These are phyloP conservation scores for Corythornis vintsioides DNA, from an alignment of 2,113 vertebrate species.

Conservation along the genomic window DNA sequence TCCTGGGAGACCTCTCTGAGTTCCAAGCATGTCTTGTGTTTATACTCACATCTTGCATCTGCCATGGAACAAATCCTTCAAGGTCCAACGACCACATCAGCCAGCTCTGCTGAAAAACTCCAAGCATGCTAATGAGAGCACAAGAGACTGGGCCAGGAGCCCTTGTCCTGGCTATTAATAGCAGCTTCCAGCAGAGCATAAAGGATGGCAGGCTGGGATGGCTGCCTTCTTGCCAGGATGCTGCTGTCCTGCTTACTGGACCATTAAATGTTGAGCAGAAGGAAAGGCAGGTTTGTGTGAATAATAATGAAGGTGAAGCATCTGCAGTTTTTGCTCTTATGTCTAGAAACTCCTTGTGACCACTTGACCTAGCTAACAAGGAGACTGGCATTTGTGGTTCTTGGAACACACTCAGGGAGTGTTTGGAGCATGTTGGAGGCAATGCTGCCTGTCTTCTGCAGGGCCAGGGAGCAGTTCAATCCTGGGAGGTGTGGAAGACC, in stretches of 20 bases:
- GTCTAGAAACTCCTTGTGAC: neutral
- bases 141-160: neutral
- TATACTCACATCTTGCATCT: neutral
- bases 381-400: neutral
- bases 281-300: slow-evolving; percentile 17
- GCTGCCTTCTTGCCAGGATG: neutral
- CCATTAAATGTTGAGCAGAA: slow-evolving; percentile 45
- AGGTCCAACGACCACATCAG: neutral
- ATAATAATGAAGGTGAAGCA: neutral
- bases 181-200: neutral
- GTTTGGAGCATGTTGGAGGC: neutral
- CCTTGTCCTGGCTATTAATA: neutral
- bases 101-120: neutral
- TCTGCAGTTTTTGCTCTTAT: neutral
- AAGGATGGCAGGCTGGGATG: neutral
- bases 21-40: neutral
- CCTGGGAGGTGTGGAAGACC: neutral
- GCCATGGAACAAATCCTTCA: slow-evolving; percentile 8
- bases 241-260: neutral
- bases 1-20: rapidly evolving
- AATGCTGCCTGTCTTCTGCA: neutral
- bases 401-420: neutral
- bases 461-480: neutral
- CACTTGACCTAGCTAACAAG: neutral
- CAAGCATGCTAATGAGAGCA: neutral